Percentiles rank a stretch among this genome's conserved stretches.
Conservation (phyloP, 2,113 vertebrate species). For the Cyanoramphus novaezelandiae region DNA sequence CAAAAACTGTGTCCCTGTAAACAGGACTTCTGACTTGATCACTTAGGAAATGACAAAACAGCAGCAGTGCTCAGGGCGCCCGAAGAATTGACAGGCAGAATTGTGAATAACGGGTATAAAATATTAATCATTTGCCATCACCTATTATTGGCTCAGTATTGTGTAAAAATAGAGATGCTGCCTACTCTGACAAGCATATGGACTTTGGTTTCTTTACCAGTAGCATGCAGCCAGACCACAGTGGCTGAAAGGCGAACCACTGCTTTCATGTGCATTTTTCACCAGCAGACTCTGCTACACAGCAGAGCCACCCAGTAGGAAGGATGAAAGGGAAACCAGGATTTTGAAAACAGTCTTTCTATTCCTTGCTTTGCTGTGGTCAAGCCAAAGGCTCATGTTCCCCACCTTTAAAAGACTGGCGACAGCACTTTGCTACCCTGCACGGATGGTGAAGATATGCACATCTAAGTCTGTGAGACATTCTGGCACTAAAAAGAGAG, state of each 20-base stretch:
- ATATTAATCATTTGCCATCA: neutral
- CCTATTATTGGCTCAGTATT: neutral
- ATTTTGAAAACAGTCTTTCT: neutral
- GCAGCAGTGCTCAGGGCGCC: neutral
- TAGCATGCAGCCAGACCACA: neutral
- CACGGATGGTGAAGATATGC: neutral
- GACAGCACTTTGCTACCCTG: neutral
- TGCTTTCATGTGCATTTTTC: neutral
- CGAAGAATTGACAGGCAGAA: neutral
- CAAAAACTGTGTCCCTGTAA: neutral
- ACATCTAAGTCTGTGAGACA: neutral
- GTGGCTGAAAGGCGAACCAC: neutral
- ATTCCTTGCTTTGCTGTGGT: neutral
- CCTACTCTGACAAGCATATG: neutral
- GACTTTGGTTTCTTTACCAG: neutral
- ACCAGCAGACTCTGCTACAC: neutral
- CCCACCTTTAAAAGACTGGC: neutral
- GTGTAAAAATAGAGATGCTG: neutral
- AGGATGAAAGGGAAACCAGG: slow-evolving; percentile 13
- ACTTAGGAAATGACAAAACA: neutral
- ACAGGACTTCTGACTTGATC: neutral
- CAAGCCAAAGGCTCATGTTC: slow-evolving; percentile 2
- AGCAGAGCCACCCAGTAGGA: slow-evolving; percentile 10
- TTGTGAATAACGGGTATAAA: neutral
- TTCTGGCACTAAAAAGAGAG: neutral